Evolutionary conservation across 2,113 vertebrate genomes (phyloP).

Genomic region (Xiphophorus couchianus): DNA sequence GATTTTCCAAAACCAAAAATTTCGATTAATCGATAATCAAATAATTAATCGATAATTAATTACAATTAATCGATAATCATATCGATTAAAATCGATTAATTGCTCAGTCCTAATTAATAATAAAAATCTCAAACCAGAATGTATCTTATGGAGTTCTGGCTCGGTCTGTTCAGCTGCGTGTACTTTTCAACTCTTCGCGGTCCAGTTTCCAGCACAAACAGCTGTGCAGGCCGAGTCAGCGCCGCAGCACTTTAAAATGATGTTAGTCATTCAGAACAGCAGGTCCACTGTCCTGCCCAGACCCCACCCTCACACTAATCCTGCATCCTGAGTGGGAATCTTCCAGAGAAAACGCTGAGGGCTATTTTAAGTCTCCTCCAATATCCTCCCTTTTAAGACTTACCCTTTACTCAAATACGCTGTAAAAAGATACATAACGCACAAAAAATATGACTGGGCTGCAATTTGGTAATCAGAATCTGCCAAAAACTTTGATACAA

Average conservation of each 20-base stretch:
- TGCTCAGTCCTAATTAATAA: too few species aligned
- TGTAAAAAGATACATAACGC: not conserved
- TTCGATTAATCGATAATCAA: too few species aligned
- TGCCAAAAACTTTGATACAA: not conserved
- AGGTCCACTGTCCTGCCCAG: conserved; percentile 49
- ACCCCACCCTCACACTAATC: conserved; percentile 48
- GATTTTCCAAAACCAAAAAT: too few species aligned
- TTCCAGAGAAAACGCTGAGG: conserved; percentile 25
- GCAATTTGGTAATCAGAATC: not conserved
- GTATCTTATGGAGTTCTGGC: conserved; percentile 11
- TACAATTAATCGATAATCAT: too few species aligned
- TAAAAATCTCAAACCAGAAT: not conserved
- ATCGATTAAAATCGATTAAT: too few species aligned
- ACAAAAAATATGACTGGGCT: not conserved
- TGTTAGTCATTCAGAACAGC: conserved; percentile 68
- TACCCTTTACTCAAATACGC: not conserved
- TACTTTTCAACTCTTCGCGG: not conserved
- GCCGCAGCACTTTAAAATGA: conserved; percentile 48
- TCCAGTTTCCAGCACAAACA: conserved; percentile 35
- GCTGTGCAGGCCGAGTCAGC: conserved; percentile 50
- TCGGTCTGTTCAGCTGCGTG: conserved; percentile 37
- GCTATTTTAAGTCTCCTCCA: conserved; percentile 24
- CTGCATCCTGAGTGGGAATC: conserved; percentile 23
- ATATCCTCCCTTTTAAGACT: conserved; percentile 40
- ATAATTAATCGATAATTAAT: too few species aligned